Base-by-base conservation (phyloP, 2,888 invertebrate species). In the Nymphalis polychloros region DNA sequence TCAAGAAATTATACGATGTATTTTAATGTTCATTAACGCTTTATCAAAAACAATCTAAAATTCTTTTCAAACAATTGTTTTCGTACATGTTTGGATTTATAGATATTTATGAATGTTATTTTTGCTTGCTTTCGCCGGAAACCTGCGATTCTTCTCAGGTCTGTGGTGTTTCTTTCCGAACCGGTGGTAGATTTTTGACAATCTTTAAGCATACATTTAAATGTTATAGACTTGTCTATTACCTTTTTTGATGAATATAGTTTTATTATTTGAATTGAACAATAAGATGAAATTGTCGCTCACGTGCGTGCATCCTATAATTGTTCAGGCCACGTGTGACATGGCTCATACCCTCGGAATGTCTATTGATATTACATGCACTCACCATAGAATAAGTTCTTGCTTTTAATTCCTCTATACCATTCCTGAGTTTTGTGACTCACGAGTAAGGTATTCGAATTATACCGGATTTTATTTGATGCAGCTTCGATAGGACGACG, bases 321-420 rank as follows among this genome's bases (percentile, higher is more conserved):
- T 31, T 59, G 59, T 70, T 71, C 68, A 61, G 80, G 77, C 83
- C 84, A 84, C 86, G 84, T 87, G 85, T 79, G 79, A 72, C 71
- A 72, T 79, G 78, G 82, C 78, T 88, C 88, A 87, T 83, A 79
- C 78, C 71, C 27, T 83, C 75, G 88, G 88, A 84, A 88, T 88
- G 85, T 73, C 78, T 79, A 81, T 82, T 69, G 64, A 61, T 64
- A 70, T 74, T 72, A 75, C 77, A 82, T 73, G 70, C 70, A 69
- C 55, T 67, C 67, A 64, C 63, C 20, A 63, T 72, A 66, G 69
- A 75, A 67, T 70, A 72, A 63, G 68, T 59, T 64, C 35, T 27
- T 52, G 52, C 47, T 63, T 64, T 63, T 65, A 69, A 73, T 67
- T 61, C 68, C 68, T 57, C 62, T 27, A 63, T 63, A 66, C 63